Conservation (phyloP, 2,888 invertebrate species). For the Lasioglossum villosulum region DNA sequence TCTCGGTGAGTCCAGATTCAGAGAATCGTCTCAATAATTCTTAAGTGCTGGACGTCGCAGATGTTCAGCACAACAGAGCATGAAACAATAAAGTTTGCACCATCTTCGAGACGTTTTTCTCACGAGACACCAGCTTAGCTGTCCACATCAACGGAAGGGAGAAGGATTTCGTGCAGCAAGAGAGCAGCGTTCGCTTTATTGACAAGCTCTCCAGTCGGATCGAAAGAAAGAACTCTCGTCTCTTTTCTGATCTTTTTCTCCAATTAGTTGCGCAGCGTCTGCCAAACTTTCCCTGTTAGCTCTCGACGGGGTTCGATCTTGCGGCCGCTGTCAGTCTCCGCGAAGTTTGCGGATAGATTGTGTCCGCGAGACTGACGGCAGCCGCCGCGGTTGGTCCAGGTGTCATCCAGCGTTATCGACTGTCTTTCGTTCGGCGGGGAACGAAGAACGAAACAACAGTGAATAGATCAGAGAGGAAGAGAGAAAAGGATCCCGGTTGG, state of each 20-base stretch:
- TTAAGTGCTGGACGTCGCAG: too few species aligned
- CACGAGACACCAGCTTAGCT: background rate
- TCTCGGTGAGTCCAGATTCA: too few species aligned
- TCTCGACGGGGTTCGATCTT: background rate
- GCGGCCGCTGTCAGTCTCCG: background rate
- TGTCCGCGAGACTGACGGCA: background rate
- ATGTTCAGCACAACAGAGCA: too few species aligned
- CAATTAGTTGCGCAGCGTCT: background rate
- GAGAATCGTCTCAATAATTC: too few species aligned
- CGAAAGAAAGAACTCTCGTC: background rate
- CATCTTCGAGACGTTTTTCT: too few species aligned
- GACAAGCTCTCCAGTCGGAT: background rate
- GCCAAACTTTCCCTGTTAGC: background rate
- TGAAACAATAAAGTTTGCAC: too few species aligned
- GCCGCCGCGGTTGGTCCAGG: slow-evolving; percentile 1
- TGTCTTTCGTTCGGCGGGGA: background rate
- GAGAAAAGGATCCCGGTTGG: background rate
- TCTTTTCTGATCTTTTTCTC: background rate
- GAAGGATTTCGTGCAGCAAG: background rate
- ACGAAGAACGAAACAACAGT: slow-evolving; percentile 4
- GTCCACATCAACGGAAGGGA: background rate
- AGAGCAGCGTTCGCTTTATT: background rate
- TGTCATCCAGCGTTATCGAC: slow-evolving; percentile 17
- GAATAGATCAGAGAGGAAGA: background rate
- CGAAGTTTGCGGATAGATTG: slow-evolving; percentile 11